Evolutionary conservation across 2,888 invertebrate genomes (phyloP).

Genomic region (Plagodis pulveraria): DNA sequence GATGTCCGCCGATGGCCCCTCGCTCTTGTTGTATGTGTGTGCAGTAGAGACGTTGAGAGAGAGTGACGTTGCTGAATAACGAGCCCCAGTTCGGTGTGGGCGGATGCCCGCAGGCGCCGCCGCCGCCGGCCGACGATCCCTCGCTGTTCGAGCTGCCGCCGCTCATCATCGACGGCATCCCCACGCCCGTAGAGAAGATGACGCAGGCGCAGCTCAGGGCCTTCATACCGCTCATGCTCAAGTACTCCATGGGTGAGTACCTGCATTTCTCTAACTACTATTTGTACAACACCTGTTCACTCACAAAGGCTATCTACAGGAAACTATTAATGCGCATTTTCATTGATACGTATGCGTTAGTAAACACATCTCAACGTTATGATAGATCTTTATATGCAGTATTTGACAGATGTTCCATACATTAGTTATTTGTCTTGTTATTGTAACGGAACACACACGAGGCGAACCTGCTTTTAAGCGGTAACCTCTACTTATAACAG

Average conservation of each 20-base stretch:
- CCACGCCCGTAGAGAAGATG: slow-evolving; percentile 99
- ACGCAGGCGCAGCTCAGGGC: slow-evolving; percentile 98
- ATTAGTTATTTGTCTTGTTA: too few species aligned
- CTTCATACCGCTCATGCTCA: slow-evolving; percentile 98
- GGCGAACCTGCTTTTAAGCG: too few species aligned
- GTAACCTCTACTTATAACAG: too few species aligned
- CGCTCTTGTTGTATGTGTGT: slow-evolving; percentile 86
- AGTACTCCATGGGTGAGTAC: slow-evolving; percentile 94
- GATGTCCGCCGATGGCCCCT: slow-evolving; percentile 92
- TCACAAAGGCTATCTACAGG: too few species aligned
- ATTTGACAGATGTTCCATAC: too few species aligned
- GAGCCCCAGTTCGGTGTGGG: slow-evolving; percentile 88
- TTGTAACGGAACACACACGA: too few species aligned
- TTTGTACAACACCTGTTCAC: neutral
- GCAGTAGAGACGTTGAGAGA: neutral
- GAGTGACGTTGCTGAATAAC: slow-evolving; percentile 32
- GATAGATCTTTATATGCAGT: too few species aligned
- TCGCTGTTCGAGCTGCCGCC: slow-evolving; percentile 98
- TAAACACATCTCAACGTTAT: too few species aligned
- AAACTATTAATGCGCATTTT: too few species aligned
- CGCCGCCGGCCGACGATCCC: slow-evolving; percentile 92
- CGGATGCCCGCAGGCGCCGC: slow-evolving; percentile 76
- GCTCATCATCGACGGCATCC: slow-evolving; percentile 98
- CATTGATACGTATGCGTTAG: too few species aligned
- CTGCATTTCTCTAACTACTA: neutral